Conservation (phyloP, 2,113 vertebrate genomes). For the Cavia aperea region DNA sequence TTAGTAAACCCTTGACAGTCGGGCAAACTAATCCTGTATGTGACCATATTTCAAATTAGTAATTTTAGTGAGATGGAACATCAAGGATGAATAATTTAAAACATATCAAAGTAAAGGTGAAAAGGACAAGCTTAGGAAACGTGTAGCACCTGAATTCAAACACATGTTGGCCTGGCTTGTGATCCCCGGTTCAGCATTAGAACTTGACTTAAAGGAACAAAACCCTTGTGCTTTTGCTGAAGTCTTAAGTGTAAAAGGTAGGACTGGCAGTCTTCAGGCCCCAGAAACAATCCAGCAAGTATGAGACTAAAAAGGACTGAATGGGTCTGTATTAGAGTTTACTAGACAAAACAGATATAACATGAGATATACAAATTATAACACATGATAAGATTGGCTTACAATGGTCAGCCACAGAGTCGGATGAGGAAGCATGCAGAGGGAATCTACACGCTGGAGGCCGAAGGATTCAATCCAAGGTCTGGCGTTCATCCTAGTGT, state of each 20-base stretch:
- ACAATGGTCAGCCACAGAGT: too few relatives aligned
- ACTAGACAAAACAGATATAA: too few relatives aligned
- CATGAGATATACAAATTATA: too few relatives aligned
- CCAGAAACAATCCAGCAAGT: not conserved
- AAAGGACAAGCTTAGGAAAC: conserved; percentile 34
- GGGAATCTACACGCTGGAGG: too few relatives aligned
- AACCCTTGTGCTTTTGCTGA: not conserved
- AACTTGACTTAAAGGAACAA: not conserved
- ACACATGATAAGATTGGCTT: too few relatives aligned
- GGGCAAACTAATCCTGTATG: conserved; percentile 55
- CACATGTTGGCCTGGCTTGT: conserved; percentile 31
- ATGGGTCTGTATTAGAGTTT: not conserved
- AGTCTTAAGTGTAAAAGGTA: not conserved
- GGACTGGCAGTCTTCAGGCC: not conserved
- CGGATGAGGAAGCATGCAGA: too few relatives aligned
- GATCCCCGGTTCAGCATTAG: not conserved
- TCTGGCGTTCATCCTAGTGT: too few relatives aligned
- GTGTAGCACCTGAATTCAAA: conserved; percentile 43
- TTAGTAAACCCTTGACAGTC: conserved; percentile 64
- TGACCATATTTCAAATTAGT: conserved; percentile 60
- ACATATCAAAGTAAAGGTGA: conserved; percentile 49
- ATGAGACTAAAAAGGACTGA: not conserved
- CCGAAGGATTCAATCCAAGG: too few relatives aligned
- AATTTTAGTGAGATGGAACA: conserved; percentile 50
- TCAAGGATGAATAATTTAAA: conserved; percentile 63